Evolutionary conservation across 2,113 vertebrate species (phyloP), one percentile per base, ranked within the genome.

Genomic region (Prochilodus magdalenae): DNA sequence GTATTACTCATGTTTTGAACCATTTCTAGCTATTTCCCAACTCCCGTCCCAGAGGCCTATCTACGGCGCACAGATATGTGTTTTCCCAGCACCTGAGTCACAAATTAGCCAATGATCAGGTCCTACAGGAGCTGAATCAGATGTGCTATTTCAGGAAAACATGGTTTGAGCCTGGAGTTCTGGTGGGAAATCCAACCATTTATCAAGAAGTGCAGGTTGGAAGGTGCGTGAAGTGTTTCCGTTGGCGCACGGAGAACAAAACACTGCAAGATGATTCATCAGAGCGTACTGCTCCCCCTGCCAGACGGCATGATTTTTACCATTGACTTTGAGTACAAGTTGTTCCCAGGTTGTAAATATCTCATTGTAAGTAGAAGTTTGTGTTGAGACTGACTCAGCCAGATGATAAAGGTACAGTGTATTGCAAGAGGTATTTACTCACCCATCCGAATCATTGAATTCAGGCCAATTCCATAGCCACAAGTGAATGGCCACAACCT

Each of bases 211-310:
- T 16, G 18, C 62, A 29, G 15, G 27, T 20, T 29, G 27, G 26
- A 66, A 30, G 29, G 27, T 20, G 63, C 5, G 65, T 67, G 15
- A 36, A 67, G 18, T 15, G 12, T 13, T 60, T 36, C 65, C 65
- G 3, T 10, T 66, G 27, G 12, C 3, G 1, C 16, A 16, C 8
- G 63, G 27, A 66, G 63, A 33, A 66, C 26, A 29, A 33, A 66
- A 65, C n/a, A 65, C 26, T 29, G 29, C 26, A 29, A 10, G 63
- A 33, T 69, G 65, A 69, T 69, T 69, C 65, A 69, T 69, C 65
- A 33, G 15, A 33, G 26, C 16, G 5, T 11, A 22, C 20, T 33
- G 7, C 30, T 69, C 11, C 30, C 30, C 22, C 65, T 20, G 33
- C 29, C n/a, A 20, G 18, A 10, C 16, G 18, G 29, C 27, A 20